Evolutionary conservation across 2,888 invertebrate species (phyloP).

Genomic region (Antitype chi): DNA sequence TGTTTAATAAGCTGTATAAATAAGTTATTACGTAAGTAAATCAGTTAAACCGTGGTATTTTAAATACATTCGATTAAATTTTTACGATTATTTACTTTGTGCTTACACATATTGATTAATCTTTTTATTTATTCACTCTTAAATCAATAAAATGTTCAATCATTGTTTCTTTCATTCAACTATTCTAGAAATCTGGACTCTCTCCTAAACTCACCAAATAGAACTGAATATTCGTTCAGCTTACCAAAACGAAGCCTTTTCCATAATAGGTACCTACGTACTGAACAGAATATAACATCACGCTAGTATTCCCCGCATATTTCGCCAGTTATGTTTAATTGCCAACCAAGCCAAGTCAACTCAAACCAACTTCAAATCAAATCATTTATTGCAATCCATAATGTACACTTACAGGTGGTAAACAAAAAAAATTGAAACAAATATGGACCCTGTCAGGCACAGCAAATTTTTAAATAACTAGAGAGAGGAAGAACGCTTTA

Average conservation of each 20-base stretch:
- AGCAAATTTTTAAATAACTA: too few relatives aligned
- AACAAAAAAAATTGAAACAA: too few relatives aligned
- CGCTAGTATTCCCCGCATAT: too few relatives aligned
- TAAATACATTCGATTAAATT: constrained; percentile 4
- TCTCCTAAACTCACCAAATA: neutral
- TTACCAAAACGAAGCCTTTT: neutral
- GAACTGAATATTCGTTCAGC: neutral
- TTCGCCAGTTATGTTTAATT: too few relatives aligned
- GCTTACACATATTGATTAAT: constrained; percentile 31
- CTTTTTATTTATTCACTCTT: neutral
- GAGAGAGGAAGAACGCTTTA: too few relatives aligned
- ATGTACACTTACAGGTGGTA: too few relatives aligned
- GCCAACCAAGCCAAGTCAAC: too few relatives aligned
- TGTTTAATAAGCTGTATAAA: constrained; percentile 11
- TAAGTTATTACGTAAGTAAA: neutral
- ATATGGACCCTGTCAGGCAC: too few relatives aligned
- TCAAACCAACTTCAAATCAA: neutral
- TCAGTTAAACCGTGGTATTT: constrained; percentile 17
- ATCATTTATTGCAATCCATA: too few relatives aligned
- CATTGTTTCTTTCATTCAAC: neutral
- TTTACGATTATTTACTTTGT: constrained; percentile 29
- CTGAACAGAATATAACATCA: too few relatives aligned
- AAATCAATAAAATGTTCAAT: neutral
- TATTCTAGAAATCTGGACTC: neutral
- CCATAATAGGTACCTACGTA: neutral